phyloP scores from a whole-genome alignment of 2,888 invertebrate genomes.

The Athalia circularis region DNA sequence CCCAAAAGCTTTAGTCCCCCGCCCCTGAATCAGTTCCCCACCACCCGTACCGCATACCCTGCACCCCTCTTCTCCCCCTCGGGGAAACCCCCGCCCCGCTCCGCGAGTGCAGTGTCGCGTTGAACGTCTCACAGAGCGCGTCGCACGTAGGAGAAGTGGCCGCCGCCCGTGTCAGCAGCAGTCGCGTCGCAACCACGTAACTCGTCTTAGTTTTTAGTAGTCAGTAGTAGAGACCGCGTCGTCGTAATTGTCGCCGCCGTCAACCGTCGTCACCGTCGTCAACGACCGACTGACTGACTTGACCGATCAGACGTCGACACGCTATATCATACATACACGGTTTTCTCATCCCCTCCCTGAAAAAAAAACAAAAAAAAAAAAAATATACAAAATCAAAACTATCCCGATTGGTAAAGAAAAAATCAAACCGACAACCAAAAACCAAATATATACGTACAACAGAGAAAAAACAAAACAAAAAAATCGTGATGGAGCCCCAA shows the following conservation, averaged over 20 bases:
- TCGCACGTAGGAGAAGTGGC: constrained; percentile 73
- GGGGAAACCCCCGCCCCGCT: constrained; percentile 66
- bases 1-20: constrained; percentile 80
- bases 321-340: constrained; percentile 30
- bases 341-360: constrained; percentile 40
- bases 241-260: constrained; percentile 3
- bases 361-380: constrained; percentile 31
- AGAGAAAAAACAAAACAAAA: constrained; percentile 8
- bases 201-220: constrained; percentile 72
- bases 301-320: constrained; percentile 24
- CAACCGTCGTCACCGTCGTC: background rate
- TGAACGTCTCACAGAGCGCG: constrained; percentile 74
- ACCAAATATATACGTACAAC: constrained; percentile 40
- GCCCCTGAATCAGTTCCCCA: constrained; percentile 72
- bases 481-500: constrained; percentile 82
- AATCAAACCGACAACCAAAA: constrained; percentile 41
- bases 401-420: background rate
- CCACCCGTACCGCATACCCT: constrained; percentile 46
- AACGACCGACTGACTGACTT: constrained; percentile 32
- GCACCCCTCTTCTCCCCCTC: constrained; percentile 53
- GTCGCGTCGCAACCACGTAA: constrained; percentile 72
- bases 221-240: constrained; percentile 64
- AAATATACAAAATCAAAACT: background rate
- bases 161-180: constrained; percentile 70
- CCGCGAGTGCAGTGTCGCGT: constrained; percentile 73